phyloP scores from a whole-genome alignment of 2,113 vertebrate species.

The Misgurnus mizolepis region DNA sequence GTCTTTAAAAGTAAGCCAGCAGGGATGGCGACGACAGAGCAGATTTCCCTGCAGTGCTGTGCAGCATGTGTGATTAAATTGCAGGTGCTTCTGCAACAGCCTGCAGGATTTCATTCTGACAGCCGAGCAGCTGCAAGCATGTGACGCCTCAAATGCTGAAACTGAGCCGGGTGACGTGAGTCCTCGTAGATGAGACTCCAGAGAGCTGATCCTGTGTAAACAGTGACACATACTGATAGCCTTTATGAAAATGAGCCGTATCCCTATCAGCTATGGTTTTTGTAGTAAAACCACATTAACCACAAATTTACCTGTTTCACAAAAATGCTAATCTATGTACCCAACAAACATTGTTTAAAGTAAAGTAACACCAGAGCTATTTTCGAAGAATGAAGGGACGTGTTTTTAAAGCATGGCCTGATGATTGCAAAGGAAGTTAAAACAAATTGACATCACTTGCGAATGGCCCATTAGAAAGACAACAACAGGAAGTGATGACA shows the following conservation, averaged over 20 bases:
- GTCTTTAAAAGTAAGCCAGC: constrained; percentile 33
- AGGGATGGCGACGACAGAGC: constrained; percentile 12
- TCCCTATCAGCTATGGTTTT: no score
- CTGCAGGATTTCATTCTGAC: constrained; percentile 27
- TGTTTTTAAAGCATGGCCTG: background rate
- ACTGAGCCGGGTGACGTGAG: background rate
- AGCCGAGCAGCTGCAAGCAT: constrained; percentile 1
- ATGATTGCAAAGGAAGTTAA: background rate
- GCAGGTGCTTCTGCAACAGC: constrained; percentile 1
- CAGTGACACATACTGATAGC: background rate
- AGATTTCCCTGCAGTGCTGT: constrained; percentile 22
- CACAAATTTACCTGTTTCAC: no score
- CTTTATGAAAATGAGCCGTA: no score
- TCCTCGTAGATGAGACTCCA: background rate
- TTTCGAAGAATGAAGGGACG: no score
- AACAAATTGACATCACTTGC: background rate
- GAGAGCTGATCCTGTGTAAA: background rate
- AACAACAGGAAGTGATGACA: constrained; percentile 40
- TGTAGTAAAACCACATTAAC: no score
- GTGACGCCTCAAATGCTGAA: constrained; percentile 18
- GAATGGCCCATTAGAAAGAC: background rate
- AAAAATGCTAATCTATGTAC: no score
- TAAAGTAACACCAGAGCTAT: no score
- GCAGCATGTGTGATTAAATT: constrained; percentile 37
- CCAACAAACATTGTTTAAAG: no score